Percentiles rank a stretch among this genome's conserved stretches.
Evolutionary conservation across 2,888 invertebrate genomes (phyloP).

Genomic region (Leptothorax acervorum): DNA sequence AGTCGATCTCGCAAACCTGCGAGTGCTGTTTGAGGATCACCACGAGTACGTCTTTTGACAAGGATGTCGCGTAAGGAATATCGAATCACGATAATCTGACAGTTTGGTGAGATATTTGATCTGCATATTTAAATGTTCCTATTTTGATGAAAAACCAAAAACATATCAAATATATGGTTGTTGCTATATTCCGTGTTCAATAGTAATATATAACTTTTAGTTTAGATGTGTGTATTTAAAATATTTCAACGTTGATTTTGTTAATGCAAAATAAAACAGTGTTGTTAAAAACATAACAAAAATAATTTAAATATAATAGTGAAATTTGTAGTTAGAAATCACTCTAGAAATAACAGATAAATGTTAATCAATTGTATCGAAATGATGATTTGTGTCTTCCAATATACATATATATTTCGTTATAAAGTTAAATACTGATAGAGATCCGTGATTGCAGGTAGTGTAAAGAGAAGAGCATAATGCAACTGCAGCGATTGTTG

Average conservation of each 20-base stretch:
- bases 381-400: background rate
- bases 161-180: background rate
- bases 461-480: constrained; percentile 68
- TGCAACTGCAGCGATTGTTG: constrained; percentile 77
- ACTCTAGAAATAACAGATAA: background rate
- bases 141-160: background rate
- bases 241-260: background rate
- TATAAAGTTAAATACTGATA: constrained; percentile 48
- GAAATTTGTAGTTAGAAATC: background rate
- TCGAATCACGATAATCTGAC: constrained; percentile 42
- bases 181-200: background rate
- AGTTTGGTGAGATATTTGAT: constrained; percentile 57
- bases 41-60: constrained; percentile 57
- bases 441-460: constrained; percentile 58
- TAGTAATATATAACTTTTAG: background rate
- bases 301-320: background rate
- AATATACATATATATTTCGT: background rate
- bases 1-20: constrained; percentile 58
- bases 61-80: constrained; percentile 50
- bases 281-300: background rate
- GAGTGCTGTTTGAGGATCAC: constrained; percentile 65
- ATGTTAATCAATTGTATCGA: background rate
- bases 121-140: background rate
- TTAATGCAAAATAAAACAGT: background rate
- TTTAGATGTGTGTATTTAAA: background rate